These are phyloP conservation scores for Dendronephthya gigantea DNA, from an alignment of 64 coral and sea anemone species.

Conservation along the genomic window DNA sequence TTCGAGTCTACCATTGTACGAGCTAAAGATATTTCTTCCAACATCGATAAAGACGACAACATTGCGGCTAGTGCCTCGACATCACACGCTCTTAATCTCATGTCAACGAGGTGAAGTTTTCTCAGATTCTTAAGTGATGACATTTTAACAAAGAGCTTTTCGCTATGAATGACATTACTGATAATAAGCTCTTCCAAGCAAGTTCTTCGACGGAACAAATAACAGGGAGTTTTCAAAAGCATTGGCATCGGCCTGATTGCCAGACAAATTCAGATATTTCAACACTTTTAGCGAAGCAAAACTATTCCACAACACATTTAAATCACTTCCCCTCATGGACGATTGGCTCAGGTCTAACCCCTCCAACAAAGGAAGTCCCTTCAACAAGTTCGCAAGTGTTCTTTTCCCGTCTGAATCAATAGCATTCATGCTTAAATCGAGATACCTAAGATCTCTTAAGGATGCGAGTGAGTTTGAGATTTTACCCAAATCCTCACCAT, in stretches of 20 bases:
- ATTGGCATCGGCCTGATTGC: background rate
- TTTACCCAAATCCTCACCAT: background rate
- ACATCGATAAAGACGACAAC: background rate
- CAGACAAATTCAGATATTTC: conserved; percentile 3
- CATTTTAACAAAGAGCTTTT: background rate
- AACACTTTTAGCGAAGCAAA: background rate
- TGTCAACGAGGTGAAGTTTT: background rate
- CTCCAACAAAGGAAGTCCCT: background rate
- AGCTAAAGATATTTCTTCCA: background rate
- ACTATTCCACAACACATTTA: background rate
- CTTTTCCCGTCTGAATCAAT: background rate
- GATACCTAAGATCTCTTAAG: background rate
- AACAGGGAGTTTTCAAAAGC: background rate
- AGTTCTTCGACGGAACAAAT: background rate
- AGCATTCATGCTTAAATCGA: background rate
- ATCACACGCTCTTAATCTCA: background rate
- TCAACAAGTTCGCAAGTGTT: background rate
- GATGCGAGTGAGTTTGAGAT: background rate
- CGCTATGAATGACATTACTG: background rate
- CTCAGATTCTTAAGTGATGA: background rate
- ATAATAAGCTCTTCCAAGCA: background rate
- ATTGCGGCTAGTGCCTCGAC: background rate
- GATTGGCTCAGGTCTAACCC: background rate
- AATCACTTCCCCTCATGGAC: background rate
- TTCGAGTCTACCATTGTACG: background rate